Percentiles rank a stretch among this genome's conserved stretches.
Conservation (phyloP, 2,113 vertebrate genomes). For the Neogobius melanostomus region DNA sequence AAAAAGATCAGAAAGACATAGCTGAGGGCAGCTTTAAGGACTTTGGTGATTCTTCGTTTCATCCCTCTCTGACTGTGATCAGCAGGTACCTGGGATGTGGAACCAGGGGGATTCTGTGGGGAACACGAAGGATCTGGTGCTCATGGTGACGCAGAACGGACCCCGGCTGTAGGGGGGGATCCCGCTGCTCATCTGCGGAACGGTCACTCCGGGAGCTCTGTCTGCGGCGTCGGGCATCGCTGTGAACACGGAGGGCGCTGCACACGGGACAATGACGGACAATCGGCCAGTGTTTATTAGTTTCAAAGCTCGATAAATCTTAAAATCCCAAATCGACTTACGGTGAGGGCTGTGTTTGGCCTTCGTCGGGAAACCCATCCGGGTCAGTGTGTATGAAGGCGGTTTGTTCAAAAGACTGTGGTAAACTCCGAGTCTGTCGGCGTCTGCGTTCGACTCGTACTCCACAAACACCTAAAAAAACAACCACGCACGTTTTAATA, state of each 20-base stretch:
- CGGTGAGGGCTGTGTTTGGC: fast-evolving
- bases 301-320: too few relatives aligned
- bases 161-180: background rate
- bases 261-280: background rate
- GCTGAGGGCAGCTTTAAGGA: too few relatives aligned
- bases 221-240: constrained; percentile 20
- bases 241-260: constrained; percentile 13
- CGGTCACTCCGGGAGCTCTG: fast-evolving
- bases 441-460: constrained; percentile 1
- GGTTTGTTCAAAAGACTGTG: constrained; percentile 33
- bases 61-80: too few relatives aligned
- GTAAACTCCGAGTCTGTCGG: constrained; percentile 52
- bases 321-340: constrained; percentile 8
- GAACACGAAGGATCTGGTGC: constrained; percentile 30
- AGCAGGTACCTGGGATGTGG: constrained; percentile 41
- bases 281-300: too few relatives aligned
- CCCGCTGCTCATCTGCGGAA: fast-evolving
- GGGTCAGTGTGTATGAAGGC: background rate
- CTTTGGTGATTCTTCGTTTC: too few relatives aligned
- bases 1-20: too few relatives aligned
- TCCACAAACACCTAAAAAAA: constrained; percentile 53
- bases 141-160: constrained; percentile 48
- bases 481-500: background rate
- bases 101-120: constrained; percentile 48
- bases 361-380: constrained; percentile 3